These are phyloP conservation scores for Dufourea novaeangliae DNA, from an alignment of 1,140 invertebrate species.

Conservation along the genomic window DNA sequence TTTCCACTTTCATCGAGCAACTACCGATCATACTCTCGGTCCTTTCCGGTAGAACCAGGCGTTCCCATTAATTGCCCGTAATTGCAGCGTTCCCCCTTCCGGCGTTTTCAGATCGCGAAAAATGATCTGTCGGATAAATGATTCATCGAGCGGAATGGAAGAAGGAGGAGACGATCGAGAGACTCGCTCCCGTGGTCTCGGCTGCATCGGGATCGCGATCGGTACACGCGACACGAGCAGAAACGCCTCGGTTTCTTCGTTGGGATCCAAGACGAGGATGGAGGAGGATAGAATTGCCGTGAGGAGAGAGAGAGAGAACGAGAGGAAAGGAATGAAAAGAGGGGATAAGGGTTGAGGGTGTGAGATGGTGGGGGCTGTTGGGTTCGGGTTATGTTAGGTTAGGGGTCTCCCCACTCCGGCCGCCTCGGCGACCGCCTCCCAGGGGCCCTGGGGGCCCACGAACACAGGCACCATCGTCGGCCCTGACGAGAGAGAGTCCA, in stretches of 20 bases:
- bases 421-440: conserved; percentile 67
- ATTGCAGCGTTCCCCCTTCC: neutral
- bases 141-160: conserved; percentile 6
- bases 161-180: conserved; percentile 4
- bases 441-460: conserved; percentile 76
- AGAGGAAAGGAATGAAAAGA: neutral
- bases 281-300: neutral
- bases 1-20: neutral
- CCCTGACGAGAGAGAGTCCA: conserved; percentile 64
- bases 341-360: conserved; percentile 65
- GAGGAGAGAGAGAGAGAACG: neutral
- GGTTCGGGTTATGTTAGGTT: conserved; percentile 76
- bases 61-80: conserved; percentile 19
- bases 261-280: conserved; percentile 48
- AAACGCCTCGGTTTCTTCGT: conserved; percentile 62
- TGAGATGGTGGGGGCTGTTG: conserved; percentile 63
- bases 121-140: conserved; percentile 23
- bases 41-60: neutral
- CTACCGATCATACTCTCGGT: neutral
- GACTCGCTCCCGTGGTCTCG: conserved; percentile 21
- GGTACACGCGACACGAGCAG: conserved; percentile 44
- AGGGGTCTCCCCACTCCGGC: conserved; percentile 61
- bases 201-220: conserved; percentile 28
- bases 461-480: conserved; percentile 70
- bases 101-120: conserved; percentile 2